Conservation (phyloP, 2,113 vertebrate species). For the Micronycteris hirsuta region DNA sequence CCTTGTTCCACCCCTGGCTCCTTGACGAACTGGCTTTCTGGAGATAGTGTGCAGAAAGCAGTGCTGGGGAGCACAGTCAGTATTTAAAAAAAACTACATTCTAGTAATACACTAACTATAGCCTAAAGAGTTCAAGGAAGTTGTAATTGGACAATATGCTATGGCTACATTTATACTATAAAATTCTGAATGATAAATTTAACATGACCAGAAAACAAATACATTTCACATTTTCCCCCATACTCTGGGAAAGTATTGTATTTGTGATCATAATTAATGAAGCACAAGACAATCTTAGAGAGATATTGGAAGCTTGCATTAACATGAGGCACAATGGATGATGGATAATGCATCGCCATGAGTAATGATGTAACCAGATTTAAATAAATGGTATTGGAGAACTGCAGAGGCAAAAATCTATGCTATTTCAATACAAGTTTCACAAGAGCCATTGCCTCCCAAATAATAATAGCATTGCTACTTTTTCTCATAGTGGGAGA, state of each 20-base stretch:
- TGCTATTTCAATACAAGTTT: neutral
- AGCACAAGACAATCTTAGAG: neutral
- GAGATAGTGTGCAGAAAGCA: neutral
- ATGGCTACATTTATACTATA: neutral
- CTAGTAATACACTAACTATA: neutral
- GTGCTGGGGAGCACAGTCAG: neutral
- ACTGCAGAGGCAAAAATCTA: neutral
- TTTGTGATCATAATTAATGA: neutral
- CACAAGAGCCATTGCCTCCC: neutral
- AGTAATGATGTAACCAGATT: neutral
- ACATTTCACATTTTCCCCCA: neutral
- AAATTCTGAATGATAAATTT: neutral
- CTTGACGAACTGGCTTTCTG: neutral
- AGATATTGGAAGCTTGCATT: neutral
- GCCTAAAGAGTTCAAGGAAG: neutral
- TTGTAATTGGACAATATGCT: neutral
- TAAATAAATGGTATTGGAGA: neutral
- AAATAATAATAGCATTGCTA: neutral
- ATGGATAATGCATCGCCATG: neutral
- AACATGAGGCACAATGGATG: neutral
- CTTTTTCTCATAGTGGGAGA: neutral
- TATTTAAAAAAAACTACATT: neutral
- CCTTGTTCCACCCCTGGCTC: neutral
- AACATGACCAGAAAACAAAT: neutral
- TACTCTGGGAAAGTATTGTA: neutral